Evolutionary conservation across 2,888 invertebrate genomes (phyloP).

Genomic region (Tubulanus polymorphus): DNA sequence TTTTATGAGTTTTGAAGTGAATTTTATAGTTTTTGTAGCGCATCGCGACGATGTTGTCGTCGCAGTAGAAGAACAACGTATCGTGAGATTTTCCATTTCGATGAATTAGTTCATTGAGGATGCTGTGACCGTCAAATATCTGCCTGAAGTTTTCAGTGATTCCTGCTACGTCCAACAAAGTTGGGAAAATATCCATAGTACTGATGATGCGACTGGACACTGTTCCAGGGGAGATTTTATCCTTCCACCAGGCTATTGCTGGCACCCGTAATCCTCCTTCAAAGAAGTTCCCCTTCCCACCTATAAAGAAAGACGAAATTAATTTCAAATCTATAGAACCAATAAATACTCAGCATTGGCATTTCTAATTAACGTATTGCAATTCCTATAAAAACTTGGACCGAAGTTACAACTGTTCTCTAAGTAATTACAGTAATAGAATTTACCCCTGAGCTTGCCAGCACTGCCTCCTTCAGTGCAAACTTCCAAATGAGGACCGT

Average conservation of each 20-base stretch:
- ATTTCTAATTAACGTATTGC: too few species aligned
- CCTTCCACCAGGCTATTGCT: constrained; percentile 18
- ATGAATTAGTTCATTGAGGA: neutral
- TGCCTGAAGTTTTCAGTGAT: neutral
- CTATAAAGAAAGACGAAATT: constrained; percentile 8
- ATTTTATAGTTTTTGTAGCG: constrained; percentile 10
- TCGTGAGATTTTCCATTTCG: neutral
- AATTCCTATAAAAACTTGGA: too few species aligned
- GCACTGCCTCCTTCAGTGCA: constrained; percentile 15
- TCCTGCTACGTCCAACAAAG: constrained; percentile 11
- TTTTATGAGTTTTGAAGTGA: constrained; percentile 5
- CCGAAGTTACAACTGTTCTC: too few species aligned
- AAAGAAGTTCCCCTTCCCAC: constrained; percentile 15
- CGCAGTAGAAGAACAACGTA: neutral
- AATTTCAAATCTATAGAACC: too few species aligned
- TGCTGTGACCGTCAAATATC: constrained; percentile 8
- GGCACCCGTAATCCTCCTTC: constrained; percentile 19
- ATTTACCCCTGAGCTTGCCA: constrained; percentile 12
- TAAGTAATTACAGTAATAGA: too few species aligned
- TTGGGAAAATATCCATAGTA: constrained; percentile 15
- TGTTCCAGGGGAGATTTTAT: constrained; percentile 3
- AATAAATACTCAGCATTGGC: too few species aligned
- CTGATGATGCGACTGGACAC: constrained; percentile 6
- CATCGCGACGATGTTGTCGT: constrained; percentile 9
- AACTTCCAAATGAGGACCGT: constrained; percentile 18